phyloP scores from a whole-genome alignment of 2,797 vertebrate species.

The Aselliscus stoliczkanus region DNA sequence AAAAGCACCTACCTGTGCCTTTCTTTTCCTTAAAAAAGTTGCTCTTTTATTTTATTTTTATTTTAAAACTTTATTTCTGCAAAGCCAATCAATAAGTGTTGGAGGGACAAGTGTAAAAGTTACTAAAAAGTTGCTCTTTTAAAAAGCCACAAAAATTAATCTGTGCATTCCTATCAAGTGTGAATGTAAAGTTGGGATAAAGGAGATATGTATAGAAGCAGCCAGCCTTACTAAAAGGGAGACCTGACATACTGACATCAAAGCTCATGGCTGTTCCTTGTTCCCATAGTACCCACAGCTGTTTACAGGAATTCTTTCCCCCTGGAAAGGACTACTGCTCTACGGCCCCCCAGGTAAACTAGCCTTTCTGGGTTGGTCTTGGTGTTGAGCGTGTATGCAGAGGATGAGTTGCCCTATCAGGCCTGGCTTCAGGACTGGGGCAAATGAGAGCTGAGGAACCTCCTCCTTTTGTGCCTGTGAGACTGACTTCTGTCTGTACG shows the following conservation, averaged over 20 bases:
- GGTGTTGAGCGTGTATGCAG: neutral
- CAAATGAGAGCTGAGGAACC: neutral
- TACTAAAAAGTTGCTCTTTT: too few relatives aligned
- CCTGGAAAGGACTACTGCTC: slow-evolving; percentile 95
- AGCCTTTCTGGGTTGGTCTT: neutral
- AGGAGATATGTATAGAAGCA: neutral
- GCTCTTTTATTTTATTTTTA: too few relatives aligned
- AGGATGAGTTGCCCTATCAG: neutral
- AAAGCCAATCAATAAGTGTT: slow-evolving; percentile 77
- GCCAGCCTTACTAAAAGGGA: neutral
- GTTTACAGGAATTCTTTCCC: slow-evolving; percentile 94
- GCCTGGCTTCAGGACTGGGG: neutral
- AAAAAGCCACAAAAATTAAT: neutral
- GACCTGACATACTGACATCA: neutral
- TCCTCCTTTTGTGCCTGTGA: neutral
- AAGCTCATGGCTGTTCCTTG: neutral
- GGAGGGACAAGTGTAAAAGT: slow-evolving; percentile 77
- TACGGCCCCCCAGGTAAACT: slow-evolving; percentile 93
- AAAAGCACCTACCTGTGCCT: neutral
- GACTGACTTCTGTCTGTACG: neutral
- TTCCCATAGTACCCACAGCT: slow-evolving; percentile 91
- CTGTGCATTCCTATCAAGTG: neutral
- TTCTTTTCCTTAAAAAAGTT: neutral
- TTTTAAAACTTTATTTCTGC: slow-evolving; percentile 80
- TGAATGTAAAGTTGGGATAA: neutral